Evolutionary conservation across 1,140 invertebrate genomes (phyloP).

Genomic region (Dicyema japonicum): DNA sequence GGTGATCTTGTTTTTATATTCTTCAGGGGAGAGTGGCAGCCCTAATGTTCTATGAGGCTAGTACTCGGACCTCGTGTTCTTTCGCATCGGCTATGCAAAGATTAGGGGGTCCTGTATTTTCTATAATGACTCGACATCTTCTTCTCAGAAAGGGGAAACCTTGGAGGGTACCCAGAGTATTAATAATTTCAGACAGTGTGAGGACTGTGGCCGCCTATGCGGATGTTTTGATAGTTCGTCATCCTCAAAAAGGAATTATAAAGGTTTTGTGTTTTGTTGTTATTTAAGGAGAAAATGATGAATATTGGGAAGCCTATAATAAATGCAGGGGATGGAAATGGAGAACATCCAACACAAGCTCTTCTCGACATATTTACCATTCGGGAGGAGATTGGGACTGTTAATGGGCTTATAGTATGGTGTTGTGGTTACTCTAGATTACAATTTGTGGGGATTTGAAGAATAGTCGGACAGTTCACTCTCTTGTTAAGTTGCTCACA

Average conservation of each 20-base stretch:
- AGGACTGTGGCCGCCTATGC: slow-evolving; percentile 2
- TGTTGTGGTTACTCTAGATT: slow-evolving; percentile 11
- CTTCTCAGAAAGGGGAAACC: slow-evolving; percentile 74
- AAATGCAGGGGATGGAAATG: slow-evolving; percentile 83
- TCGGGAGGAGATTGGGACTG: slow-evolving; percentile 81
- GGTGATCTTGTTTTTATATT: slow-evolving; percentile 14
- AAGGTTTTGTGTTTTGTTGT: no score
- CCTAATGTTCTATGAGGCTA: slow-evolving; percentile 80
- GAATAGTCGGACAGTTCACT: slow-evolving; percentile 86
- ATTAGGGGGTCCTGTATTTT: slow-evolving; percentile 55
- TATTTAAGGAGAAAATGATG: slow-evolving; percentile 20
- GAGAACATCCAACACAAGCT: slow-evolving; percentile 92
- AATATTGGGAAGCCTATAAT: slow-evolving; percentile 42
- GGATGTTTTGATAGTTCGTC: slow-evolving; percentile 1
- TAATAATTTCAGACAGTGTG: slow-evolving; percentile 1
- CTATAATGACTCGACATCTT: slow-evolving; percentile 58
- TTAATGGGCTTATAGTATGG: slow-evolving; percentile 49
- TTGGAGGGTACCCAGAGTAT: slow-evolving; percentile 31
- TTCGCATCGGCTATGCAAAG: slow-evolving; percentile 78
- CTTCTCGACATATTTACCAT: slow-evolving; percentile 87
- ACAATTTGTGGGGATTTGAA: slow-evolving; percentile 62
- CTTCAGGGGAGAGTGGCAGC: slow-evolving; percentile 56
- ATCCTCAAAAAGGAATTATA: slow-evolving; percentile 1
- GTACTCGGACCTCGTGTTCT: slow-evolving; percentile 68
- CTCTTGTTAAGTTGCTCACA: slow-evolving; percentile 33